phyloP scores from a whole-genome alignment of 2,888 invertebrate genomes.

The Dryobotodes eremita region DNA sequence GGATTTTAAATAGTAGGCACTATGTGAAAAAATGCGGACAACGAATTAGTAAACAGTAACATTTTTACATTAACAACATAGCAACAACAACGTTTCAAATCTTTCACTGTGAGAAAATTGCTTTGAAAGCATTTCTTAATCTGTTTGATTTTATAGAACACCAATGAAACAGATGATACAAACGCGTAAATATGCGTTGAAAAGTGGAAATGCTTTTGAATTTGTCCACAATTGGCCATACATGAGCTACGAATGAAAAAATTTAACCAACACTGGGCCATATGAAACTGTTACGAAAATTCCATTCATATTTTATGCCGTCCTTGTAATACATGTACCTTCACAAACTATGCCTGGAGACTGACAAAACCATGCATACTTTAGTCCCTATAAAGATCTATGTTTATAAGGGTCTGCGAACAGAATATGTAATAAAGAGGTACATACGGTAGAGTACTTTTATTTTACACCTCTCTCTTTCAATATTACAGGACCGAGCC shows the following conservation, averaged over 20 bases:
- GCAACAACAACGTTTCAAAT: conserved; percentile 44
- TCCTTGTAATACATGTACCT: conserved; percentile 38
- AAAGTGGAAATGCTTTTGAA: conserved; percentile 28
- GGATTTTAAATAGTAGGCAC: conserved; percentile 54
- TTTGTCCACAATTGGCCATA: conserved; percentile 32
- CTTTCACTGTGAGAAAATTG: conserved; percentile 43
- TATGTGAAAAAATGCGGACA: conserved; percentile 58
- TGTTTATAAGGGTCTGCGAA: conserved; percentile 53
- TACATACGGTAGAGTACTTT: conserved; percentile 35
- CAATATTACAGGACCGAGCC: conserved; percentile 55
- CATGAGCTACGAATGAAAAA: conserved; percentile 35
- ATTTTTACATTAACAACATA: conserved; percentile 32
- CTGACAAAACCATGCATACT: conserved; percentile 53
- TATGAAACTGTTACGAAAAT: conserved; percentile 32
- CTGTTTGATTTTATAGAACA: conserved; percentile 31
- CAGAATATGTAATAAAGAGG: conserved; percentile 57
- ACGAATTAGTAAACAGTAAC: conserved; percentile 52
- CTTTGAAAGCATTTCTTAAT: conserved; percentile 47
- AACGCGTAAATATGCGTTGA: conserved; percentile 35
- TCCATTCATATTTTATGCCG: conserved; percentile 37
- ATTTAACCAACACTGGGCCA: neutral
- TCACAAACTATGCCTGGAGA: conserved; percentile 39
- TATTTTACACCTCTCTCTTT: conserved; percentile 57
- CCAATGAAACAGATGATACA: conserved; percentile 42
- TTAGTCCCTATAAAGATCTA: conserved; percentile 52